Conservation (phyloP, 2,888 invertebrate genomes). For the Oscheius onirici region DNA sequence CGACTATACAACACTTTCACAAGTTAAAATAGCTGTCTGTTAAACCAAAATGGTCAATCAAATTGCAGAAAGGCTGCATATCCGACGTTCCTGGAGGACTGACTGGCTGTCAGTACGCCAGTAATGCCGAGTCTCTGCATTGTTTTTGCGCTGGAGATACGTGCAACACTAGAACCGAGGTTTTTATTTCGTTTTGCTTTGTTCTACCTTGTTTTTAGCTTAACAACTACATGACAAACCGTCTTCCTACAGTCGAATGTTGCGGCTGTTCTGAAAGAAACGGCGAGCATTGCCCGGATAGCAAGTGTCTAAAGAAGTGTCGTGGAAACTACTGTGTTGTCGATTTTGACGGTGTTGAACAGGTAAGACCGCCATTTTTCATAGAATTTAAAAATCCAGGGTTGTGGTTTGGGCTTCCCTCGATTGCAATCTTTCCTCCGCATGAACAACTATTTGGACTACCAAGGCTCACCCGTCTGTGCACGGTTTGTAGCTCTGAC, state of each 20-base stretch:
- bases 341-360: conserved; percentile 69
- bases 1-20: too few species aligned
- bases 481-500: conserved; percentile 44
- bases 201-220: conserved; percentile 45
- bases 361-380: conserved; percentile 39
- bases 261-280: conserved; percentile 67
- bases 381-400: conserved; percentile 39
- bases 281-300: conserved; percentile 63
- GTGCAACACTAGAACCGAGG: conserved; percentile 64
- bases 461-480: conserved; percentile 65
- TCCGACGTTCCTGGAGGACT: conserved; percentile 62
- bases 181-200: too few species aligned
- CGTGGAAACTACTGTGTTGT: conserved; percentile 70
- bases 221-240: conserved; percentile 62
- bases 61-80: conserved; percentile 69
- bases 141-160: conserved; percentile 66
- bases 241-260: conserved; percentile 67
- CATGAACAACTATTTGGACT: conserved; percentile 60
- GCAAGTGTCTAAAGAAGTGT: conserved; percentile 61
- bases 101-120: conserved; percentile 68
- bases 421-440: conserved; percentile 67
- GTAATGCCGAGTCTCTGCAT: conserved; percentile 67
- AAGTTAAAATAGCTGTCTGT: neutral
- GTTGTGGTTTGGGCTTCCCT: conserved; percentile 68
- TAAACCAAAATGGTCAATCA: neutral